These are phyloP conservation scores for Rhaphigaster nebulosa DNA, from an alignment of 2,888 invertebrate genomes.

Conservation along the genomic window DNA sequence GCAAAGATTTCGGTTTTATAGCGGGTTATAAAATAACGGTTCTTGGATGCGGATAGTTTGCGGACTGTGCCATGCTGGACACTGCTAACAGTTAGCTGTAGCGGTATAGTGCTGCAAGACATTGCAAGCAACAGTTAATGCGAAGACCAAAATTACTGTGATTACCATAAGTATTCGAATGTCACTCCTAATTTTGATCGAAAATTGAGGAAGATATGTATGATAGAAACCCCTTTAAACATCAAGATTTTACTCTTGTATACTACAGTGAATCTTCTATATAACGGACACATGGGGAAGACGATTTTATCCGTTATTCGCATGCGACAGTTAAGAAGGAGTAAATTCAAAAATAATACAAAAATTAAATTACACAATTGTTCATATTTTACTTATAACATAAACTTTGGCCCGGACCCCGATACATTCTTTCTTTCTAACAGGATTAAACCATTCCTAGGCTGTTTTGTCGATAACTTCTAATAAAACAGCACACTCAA, in stretches of 20 bases:
- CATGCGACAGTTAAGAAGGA: no score
- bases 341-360: no score
- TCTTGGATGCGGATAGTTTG: not conserved
- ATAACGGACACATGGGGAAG: no score
- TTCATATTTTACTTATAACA: no score
- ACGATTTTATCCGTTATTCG: no score
- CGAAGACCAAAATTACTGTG: not conserved
- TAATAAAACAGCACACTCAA: no score
- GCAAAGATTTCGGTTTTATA: not conserved
- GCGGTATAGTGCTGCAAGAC: not conserved
- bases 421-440: no score
- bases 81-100: not conserved
- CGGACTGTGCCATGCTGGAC: not conserved
- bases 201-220: not conserved
- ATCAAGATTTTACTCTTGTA: not conserved
- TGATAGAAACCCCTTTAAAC: not conserved
- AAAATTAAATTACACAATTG: no score
- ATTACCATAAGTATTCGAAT: not conserved
- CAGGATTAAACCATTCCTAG: no score
- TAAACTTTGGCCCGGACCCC: no score
- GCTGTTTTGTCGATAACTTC: no score
- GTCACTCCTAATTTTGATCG: not conserved
- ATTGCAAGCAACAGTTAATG: not conserved
- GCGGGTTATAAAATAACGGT: conserved; percentile 21
- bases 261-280: no score